A percentile compares a stretch with the other conserved stretches of the same genome.
Conservation (phyloP, 1,140 invertebrate species). For the Diabrotica virgifera region DNA sequence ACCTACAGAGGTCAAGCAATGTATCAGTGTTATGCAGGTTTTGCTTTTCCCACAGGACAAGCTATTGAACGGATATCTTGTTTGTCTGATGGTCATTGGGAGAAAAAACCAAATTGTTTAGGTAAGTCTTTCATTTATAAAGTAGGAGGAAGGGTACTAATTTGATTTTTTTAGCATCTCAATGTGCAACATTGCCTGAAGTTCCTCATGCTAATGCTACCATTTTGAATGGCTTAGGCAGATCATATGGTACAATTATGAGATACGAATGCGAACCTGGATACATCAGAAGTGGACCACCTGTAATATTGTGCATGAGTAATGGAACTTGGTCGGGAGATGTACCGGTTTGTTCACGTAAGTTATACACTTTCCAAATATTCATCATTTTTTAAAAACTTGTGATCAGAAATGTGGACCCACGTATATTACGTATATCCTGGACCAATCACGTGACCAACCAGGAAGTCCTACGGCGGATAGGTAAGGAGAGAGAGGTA, state of each 20-base stretch:
- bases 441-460: too few species aligned
- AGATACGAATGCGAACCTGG: slow-evolving; percentile 93
- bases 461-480: too few species aligned
- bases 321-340: slow-evolving; percentile 95
- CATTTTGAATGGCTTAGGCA: slow-evolving; percentile 87
- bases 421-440: too few species aligned
- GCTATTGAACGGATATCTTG: slow-evolving; percentile 89
- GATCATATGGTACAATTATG: slow-evolving; percentile 93
- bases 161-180: slow-evolving; percentile 66
- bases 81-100: slow-evolving; percentile 84
- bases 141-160: slow-evolving; percentile 22
- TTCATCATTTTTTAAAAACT: neutral
- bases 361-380: slow-evolving; percentile 36
- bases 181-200: slow-evolving; percentile 86
- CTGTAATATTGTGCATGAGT: slow-evolving; percentile 91
- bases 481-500: too few species aligned
- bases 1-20: slow-evolving; percentile 90
- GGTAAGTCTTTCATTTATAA: slow-evolving; percentile 51
- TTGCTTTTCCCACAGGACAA: slow-evolving; percentile 84
- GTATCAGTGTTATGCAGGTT: slow-evolving; percentile 96
- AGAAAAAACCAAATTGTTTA: slow-evolving; percentile 84
- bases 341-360: slow-evolving; percentile 83
- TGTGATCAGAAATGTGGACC: too few species aligned
- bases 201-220: slow-evolving; percentile 84
- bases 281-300: slow-evolving; percentile 82